These are phyloP conservation scores for Pachyseris speciosa DNA, from an alignment of 64 coral and sea anemone species.

Conservation along the genomic window DNA sequence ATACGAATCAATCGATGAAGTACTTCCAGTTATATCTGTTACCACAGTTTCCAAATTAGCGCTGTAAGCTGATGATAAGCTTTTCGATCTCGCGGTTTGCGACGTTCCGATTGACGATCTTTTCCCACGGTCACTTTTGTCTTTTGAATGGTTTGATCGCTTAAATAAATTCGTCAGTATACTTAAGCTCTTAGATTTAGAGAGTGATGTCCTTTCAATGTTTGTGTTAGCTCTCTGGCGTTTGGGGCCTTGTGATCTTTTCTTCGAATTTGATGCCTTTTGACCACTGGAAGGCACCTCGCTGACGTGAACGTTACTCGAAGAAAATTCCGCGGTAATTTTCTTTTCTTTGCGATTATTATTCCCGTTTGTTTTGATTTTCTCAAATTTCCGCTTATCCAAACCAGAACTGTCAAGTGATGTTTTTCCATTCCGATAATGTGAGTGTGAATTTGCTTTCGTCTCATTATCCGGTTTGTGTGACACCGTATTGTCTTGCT, in stretches of 20 bases:
- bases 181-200: conserved; percentile 74
- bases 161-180: conserved; percentile 86
- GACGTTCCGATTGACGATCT: not conserved
- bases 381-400: conserved; percentile 39
- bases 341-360: conserved; percentile 37
- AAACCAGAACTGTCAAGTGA: conserved; percentile 46
- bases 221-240: conserved; percentile 45
- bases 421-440: conserved; percentile 70
- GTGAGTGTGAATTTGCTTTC: conserved; percentile 40
- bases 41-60: conserved; percentile 9
- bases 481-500: not conserved
- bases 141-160: conserved; percentile 37
- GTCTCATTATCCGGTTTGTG: not conserved
- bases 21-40: conserved; percentile 17
- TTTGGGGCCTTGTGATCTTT: conserved; percentile 45
- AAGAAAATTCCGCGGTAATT: conserved; percentile 30
- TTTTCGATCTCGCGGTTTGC: not conserved
- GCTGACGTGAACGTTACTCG: conserved; percentile 7
- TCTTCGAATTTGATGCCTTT: not conserved
- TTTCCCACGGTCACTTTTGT: conserved; percentile 71
- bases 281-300: not conserved
- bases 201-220: conserved; percentile 41
- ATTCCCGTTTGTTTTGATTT: conserved; percentile 58
- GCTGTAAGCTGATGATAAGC: not conserved
- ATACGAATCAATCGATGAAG: conserved; percentile 65